phyloP scores from a whole-genome alignment of 2,113 vertebrate species.

The Myrmophylax atrothorax region DNA sequence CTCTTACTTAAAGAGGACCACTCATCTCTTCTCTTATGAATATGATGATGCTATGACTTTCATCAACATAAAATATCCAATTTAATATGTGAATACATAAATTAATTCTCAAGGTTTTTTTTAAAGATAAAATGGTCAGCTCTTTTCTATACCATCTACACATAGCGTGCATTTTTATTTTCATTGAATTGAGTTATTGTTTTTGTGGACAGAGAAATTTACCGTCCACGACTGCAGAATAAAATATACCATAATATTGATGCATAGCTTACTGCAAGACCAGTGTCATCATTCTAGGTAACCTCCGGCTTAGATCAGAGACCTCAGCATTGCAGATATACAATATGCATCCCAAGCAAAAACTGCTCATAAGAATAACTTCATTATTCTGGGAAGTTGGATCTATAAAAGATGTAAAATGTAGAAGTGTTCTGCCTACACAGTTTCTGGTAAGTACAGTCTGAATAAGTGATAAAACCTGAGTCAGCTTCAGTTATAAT shows the following conservation, averaged over 20 bases:
- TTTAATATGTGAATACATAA: not conserved
- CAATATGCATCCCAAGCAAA: slow-evolving; percentile 74
- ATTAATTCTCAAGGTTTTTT: not conserved
- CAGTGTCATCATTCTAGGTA: slow-evolving; percentile 66
- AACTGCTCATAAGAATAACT: slow-evolving; percentile 73
- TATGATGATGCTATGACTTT: slow-evolving; percentile 6
- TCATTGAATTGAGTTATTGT: slow-evolving; percentile 65
- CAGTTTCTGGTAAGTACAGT: slow-evolving; percentile 76
- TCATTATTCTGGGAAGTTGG: slow-evolving; percentile 80
- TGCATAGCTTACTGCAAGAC: slow-evolving; percentile 53
- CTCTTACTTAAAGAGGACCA: not conserved
- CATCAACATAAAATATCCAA: slow-evolving; percentile 9
- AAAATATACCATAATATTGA: slow-evolving; percentile 55
- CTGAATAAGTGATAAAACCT: slow-evolving; percentile 69
- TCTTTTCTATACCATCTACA: not conserved
- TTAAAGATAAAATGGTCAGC: not conserved
- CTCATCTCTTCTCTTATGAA: not conserved
- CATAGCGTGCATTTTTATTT: slow-evolving; percentile 38
- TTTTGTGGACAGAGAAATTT: slow-evolving; percentile 64
- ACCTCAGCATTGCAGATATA: slow-evolving; percentile 68
- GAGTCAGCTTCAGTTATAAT: slow-evolving; percentile 60
- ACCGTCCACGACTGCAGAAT: slow-evolving; percentile 43
- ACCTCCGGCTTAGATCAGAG: slow-evolving; percentile 67
- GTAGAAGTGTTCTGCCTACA: slow-evolving; percentile 65
- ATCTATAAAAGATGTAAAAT: slow-evolving; percentile 78